Evolutionary conservation across 2,888 invertebrate species (phyloP), one percentile per base, ranked within the genome.

Genomic region (Horisme vitalbata): DNA sequence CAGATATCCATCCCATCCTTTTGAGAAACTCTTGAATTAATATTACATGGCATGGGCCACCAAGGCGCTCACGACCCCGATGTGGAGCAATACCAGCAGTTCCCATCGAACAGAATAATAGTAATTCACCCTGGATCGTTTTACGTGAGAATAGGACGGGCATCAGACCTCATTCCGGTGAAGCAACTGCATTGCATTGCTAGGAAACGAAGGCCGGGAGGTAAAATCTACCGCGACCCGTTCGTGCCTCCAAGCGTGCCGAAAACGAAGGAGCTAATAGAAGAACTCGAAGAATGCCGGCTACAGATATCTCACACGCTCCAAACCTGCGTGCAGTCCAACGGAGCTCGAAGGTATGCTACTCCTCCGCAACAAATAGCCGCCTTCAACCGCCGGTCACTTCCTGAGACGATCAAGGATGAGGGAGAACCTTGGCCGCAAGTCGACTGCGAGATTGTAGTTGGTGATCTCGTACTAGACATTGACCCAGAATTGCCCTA

Each of bases 91-190:
- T 90, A 90, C 53, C 80, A 94, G 87, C 93, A 93, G 75, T 92
- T 94, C 54, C 94, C 94, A 63, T 93, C 95, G 0, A 94, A 95
- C 65, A 94, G 94, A 49, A 95, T 96, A 27, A 94, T 99, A 47
- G 94, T 98, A n/a, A 97, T 98, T 43, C 98, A 98, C 73, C 98
- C 98, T 11, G 98, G 98, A 4, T 98, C 98, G 0, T 91, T 95
- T 33, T 94, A 96, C 77, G 91, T 98, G 13, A 91, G 97, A 52
- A 95, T 98, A 71, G 98, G 98, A 0, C 88, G 96, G 62, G 97
- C 98, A 1, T 96, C 97, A 0, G 98, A 98, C 78, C 88, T 96
- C 2, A 93, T 95, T 71, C 98, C 98, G 6, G 91, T 95, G 41
- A 95, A 94, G 23, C 91, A 97, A 45, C 90, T 97, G 0, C 97